Evolutionary conservation across 2,113 vertebrate genomes (phyloP), one percentile per base, ranked within the genome.

Genomic region (Platycercus adscitus): DNA sequence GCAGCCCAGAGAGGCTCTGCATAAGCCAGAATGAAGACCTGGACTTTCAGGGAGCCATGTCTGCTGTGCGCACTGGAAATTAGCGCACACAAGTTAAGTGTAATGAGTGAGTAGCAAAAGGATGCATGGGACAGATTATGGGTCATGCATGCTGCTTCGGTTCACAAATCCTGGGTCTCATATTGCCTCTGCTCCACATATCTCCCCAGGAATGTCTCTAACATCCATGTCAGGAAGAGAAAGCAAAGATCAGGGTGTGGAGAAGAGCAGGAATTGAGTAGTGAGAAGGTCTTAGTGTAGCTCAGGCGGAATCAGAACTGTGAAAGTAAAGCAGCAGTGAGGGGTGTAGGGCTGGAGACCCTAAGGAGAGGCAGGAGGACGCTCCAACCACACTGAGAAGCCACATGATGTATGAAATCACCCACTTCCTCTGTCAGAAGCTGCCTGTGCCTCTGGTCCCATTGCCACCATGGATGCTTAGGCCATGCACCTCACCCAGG

Each of bases 121-220:
- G 79, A 41, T 1, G 1, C 8, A 17, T 18, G 61, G 19, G 43
- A 35, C 75, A 46, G n/a, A 64, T 58, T 12, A 28, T 1, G 60
- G 60, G 21, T 17, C 0, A 0, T n/a, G 50, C 0, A 0, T n/a
- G 50, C 39, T 69, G 28, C n/a, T 61, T 23, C 3, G 0, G n/a
- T 49, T 58, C 81, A 29, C 35, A 66, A 28, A 73, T 26, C 12
- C 58, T 9, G 81, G 37, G 41, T 26, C 26, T 52, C 4, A 1
- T 11, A 4, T 13, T 24, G 41, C 18, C 58, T 78, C 44, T 17
- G 1, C 19, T 26, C 31, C 10, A 0, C 0, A 0, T 37, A 15
- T 37, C 82, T 81, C 15, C 79, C 46, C 4, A 1, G 31, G 26
- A 79, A 44, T 37, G 65, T 9, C 73, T n/a, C 26, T 41, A 63